Base-by-base conservation (phyloP, 2,888 invertebrate genomes). In the Kuschelorhynchus macadamiae region DNA sequence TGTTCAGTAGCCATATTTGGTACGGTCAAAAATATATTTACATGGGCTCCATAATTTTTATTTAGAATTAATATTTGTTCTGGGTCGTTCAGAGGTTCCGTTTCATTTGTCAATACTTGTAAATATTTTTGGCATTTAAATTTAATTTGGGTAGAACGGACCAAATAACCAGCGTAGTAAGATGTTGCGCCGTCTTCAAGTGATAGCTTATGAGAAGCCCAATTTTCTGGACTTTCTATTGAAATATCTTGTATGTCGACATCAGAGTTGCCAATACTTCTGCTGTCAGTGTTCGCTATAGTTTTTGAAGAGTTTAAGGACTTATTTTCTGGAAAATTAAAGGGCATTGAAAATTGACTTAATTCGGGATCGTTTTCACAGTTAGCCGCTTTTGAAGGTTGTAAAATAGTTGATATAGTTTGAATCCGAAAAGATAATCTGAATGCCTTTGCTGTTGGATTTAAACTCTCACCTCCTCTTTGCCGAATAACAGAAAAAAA, bases 181-280 rank as follows among this genome's bases (percentile, higher is more conserved):
- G 36, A 36, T 36, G 36, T 44, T 44, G 36, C 36, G 11, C 36
- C 3, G 11, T 36, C 36, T 36, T 36, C 36, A 36, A 36, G 32
- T 32, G 32, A 32, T 9, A 32, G 5, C 36, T 36, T 36, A 36
- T 11, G 36, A 36, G 36, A 36, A 36, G 36, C 36, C 3, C 5
- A 11, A 36, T 36, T 36, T 36, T 36, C 36, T 36, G 36, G 36
- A 36, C 11, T 36, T 36, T 36, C 11, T 36, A 36, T 36, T 36
- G 36, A 36, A 36, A 36, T 36, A 36, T 36, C 36, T 36, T 36
- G 36, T 36, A 36, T 36, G 36, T 36, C 36, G 36, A 36, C n/a
- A 11, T 36, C 36, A 36, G 36, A 36, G 2, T 36, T 36, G 36
- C 11, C 36, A 36, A 7, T 36, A 36, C 11, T 25, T 25, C 3